phyloP scores from a whole-genome alignment of 2,888 invertebrate genomes.

The Orthonevra nobilis region DNA sequence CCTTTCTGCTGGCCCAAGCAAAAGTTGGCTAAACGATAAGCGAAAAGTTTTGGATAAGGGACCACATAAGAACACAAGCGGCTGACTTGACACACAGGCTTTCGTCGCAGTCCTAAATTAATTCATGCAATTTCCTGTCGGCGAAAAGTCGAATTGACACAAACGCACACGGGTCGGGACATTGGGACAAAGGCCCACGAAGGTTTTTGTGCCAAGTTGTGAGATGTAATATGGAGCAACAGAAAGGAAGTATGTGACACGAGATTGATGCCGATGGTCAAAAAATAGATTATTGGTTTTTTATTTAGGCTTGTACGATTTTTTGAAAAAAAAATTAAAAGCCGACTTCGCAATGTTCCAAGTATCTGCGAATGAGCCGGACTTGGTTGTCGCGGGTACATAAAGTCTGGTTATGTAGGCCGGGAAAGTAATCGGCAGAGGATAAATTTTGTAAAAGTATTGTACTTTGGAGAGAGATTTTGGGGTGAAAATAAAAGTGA shows the following conservation, averaged over 20 bases:
- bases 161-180: slow-evolving; percentile 18
- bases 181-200: not conserved
- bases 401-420: too few species aligned
- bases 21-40: slow-evolving; percentile 42
- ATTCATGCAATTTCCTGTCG: slow-evolving; percentile 68
- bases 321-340: too few species aligned
- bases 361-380: too few species aligned
- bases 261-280: too few species aligned
- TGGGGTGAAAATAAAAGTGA: too few species aligned
- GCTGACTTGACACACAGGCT: slow-evolving; percentile 54
- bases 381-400: too few species aligned
- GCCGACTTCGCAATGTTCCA: too few species aligned
- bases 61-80: slow-evolving; percentile 36
- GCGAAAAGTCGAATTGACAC: slow-evolving; percentile 43
- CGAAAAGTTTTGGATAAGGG: slow-evolving; percentile 50
- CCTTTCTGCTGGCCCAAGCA: slow-evolving; percentile 51
- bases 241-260: not conserved
- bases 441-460: too few species aligned
- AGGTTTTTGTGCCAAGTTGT: not conserved
- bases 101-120: slow-evolving; percentile 42
- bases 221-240: not conserved
- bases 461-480: too few species aligned
- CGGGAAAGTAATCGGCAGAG: too few species aligned
- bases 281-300: too few species aligned
- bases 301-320: too few species aligned